Base-by-base conservation (phyloP, 2,888 invertebrate species). In the Serripes groenlandicus region DNA sequence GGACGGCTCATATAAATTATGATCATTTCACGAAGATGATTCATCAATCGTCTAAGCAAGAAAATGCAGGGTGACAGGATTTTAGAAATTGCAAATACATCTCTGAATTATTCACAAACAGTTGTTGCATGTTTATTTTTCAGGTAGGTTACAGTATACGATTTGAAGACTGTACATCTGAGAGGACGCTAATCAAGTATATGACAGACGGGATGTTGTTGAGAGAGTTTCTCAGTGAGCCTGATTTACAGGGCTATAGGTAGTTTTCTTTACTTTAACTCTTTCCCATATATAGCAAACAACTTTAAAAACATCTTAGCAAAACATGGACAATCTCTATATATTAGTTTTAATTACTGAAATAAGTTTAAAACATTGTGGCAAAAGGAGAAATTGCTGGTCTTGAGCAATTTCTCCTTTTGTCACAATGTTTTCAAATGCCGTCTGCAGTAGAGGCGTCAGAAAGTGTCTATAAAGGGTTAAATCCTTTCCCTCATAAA, bases 161-260 rank as follows among this genome's bases (percentile, higher is more conserved):
- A 90, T 99, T 99, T 95, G 99, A 99, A 95, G 99, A 99, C 94
- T 99, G 99, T 94, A 99, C 99, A 0, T 99, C 99, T 3, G 99
- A 99, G 94, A 96, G 99, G 89, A 99, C 99, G 9, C 96, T 98
- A 28, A 96, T 99, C 69, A 99, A 99, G 95, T 99, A 99, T 94
- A 99, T 99, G 99, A 99, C 99, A 37, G 99, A 99, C 95, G 99
- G 99, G 92, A 99, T 99, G 93, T 95, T 99, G 60, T 97, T 99
- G 88, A 96, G 99, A 92, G 99, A 99, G 95, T 99, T 99, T 94
- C 96, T 99, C 1, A 97, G 98, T 60, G 99, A 99, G 95, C 99
- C 99, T 0, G 99, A 99, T 95, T 95, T 99, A 77, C 97, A 97
- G 58, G 97, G 98, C 1, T 99, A 99, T 95, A 96, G 95, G 96